These are phyloP conservation scores for Tetrax tetrax DNA, from an alignment of 2,113 vertebrate species.

Conservation along the genomic window DNA sequence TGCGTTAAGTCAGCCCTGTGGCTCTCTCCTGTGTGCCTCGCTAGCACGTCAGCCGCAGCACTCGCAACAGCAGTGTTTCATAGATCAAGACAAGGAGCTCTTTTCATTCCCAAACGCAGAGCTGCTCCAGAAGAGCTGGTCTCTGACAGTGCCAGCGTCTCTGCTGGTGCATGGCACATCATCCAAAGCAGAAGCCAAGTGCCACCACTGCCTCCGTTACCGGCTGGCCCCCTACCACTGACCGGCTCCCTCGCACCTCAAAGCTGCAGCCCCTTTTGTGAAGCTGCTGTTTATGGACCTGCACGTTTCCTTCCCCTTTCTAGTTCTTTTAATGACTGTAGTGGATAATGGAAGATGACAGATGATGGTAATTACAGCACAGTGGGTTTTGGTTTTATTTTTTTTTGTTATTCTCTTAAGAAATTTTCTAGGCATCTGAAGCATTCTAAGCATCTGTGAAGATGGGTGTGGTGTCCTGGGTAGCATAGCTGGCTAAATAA, in stretches of 20 bases:
- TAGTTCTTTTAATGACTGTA: background rate
- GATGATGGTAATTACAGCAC: background rate
- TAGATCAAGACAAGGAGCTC: background rate
- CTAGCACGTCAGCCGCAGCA: background rate
- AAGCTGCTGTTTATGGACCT: background rate
- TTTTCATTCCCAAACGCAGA: background rate
- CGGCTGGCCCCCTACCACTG: accelerated
- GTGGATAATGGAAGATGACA: background rate
- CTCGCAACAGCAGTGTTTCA: background rate
- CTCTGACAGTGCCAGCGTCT: background rate
- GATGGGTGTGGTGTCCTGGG: background rate
- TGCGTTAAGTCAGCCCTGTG: background rate
- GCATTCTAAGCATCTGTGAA: conserved; percentile 33
- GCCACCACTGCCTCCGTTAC: background rate
- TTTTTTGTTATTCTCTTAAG: background rate
- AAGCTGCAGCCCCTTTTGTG: background rate
- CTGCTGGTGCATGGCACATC: background rate
- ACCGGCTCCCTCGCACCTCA: accelerated
- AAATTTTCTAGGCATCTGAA: conserved; percentile 2
- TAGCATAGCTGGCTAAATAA: background rate
- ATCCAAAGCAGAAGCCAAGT: background rate
- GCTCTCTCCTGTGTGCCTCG: background rate
- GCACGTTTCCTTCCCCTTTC: background rate
- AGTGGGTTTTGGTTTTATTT: background rate
- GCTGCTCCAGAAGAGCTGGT: background rate